Evolutionary conservation across 2,888 invertebrate genomes (phyloP).

Genomic region (Strigamia crassipes): DNA sequence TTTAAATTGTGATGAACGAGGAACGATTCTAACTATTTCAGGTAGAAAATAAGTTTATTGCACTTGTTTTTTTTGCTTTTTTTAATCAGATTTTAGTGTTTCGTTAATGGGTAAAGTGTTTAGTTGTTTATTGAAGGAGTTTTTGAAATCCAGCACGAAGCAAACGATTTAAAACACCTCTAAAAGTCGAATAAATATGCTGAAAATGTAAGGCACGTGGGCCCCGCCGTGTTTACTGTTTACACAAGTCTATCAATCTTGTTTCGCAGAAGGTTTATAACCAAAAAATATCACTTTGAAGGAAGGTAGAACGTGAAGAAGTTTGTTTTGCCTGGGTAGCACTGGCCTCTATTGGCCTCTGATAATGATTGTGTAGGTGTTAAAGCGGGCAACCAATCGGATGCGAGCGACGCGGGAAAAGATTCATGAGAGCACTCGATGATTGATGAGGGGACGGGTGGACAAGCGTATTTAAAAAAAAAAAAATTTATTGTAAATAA

Average conservation of each 20-base stretch:
- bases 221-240: background rate
- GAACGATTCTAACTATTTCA: background rate
- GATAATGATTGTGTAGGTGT: slow-evolving; percentile 21
- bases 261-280: background rate
- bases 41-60: background rate
- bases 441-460: slow-evolving; percentile 16
- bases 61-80: background rate
- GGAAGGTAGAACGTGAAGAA: background rate
- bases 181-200: too few species aligned
- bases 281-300: slow-evolving; percentile 5
- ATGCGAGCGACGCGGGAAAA: background rate
- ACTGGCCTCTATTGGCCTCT: slow-evolving; percentile 16
- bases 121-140: too few species aligned
- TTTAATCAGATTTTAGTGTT: too few species aligned
- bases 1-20: background rate
- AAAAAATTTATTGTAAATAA: background rate
- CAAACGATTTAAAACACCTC: too few species aligned
- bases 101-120: too few species aligned
- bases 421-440: slow-evolving; percentile 7
- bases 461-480: background rate
- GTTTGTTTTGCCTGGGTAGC: slow-evolving; percentile 4
- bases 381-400: background rate
- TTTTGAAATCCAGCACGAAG: too few species aligned
- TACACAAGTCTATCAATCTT: background rate
- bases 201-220: background rate